Base-by-base conservation (phyloP, 2,888 invertebrate species). In the Hydroisotoma schaefferi region DNA sequence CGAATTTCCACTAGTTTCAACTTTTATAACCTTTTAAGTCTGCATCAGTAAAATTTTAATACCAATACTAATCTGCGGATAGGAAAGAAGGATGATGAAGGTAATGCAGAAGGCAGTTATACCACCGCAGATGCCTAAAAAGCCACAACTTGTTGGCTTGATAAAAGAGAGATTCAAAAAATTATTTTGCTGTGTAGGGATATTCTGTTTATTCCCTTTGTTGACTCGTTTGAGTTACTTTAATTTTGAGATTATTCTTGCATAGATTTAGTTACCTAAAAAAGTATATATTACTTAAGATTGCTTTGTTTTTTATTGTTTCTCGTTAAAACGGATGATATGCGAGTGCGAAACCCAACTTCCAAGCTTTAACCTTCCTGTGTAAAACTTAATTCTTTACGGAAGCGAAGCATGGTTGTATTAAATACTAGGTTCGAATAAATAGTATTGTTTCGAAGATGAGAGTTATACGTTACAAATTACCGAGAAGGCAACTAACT, bases 401-500 rank as follows among this genome's bases (percentile, higher is more conserved):
- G 48, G 48, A 48, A 27, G 27, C 25, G 33, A 33, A 10, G 33
- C 15, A 15, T 8, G 33, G 8, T 33, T 15, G 33, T 33, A 10
- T 15, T 8, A 8, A 10, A 10, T 33, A 10, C 15, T 33, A 33
- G 8, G 33, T 33, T 15, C 15, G 15, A 18, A 43, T n/a, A 6
- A 8, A n/a, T 6, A 43, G 4, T 20, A 28, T 29, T 18, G 23
- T 52, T 29, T 52, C 23, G 52, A 52, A 29, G 52, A 52, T 37
- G 52, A 52, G 52, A 52, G 52, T 52, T 33, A 27, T 48, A 28
- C 48, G 48, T 48, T 48, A 27, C 48, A 48, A 48, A 48, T 48
- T 28, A 46, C 46, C 46, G 46, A 22, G 46, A 46, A 25, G 23
- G 46, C 25, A 46, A 46, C 25, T 46, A 46, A 46, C 20, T 46